phyloP scores from a whole-genome alignment of 2,888 invertebrate genomes.

The Pterostichus madidus region DNA sequence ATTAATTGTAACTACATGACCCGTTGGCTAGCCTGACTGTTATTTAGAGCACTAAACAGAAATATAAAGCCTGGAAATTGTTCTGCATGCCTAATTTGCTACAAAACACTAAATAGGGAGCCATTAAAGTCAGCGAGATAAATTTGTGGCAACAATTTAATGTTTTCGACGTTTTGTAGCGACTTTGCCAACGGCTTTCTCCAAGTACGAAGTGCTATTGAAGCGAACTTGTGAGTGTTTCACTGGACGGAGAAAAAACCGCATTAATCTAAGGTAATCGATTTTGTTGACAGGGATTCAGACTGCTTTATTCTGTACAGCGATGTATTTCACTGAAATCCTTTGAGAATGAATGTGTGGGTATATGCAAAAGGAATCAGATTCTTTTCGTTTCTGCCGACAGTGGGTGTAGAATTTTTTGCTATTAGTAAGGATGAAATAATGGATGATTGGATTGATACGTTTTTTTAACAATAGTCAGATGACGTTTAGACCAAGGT shows the following conservation, averaged over 20 bases:
- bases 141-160: slow-evolving; percentile 67
- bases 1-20: slow-evolving; percentile 47
- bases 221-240: neutral
- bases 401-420: too few species aligned
- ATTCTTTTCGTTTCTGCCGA: too few species aligned
- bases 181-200: neutral
- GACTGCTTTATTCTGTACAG: slow-evolving; percentile 24
- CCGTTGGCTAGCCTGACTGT: slow-evolving; percentile 16
- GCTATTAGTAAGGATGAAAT: too few species aligned
- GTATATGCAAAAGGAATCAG: too few species aligned
- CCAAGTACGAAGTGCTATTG: neutral
- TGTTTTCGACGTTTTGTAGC: slow-evolving; percentile 65
- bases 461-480: too few species aligned
- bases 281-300: slow-evolving; percentile 47
- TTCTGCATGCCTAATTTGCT: slow-evolving; percentile 64
- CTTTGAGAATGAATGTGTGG: too few species aligned
- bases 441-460: too few species aligned
- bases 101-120: slow-evolving; percentile 64
- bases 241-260: slow-evolving; percentile 19
- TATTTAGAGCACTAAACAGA: slow-evolving; percentile 55
- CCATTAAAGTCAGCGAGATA: slow-evolving; percentile 66
- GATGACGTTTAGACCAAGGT: too few species aligned
- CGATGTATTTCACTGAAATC: neutral
- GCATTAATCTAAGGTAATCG: slow-evolving; percentile 57
- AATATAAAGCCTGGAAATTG: slow-evolving; percentile 51